Conservation (phyloP, 2,797 vertebrate genomes). For the Lepilemur septentrionalis region DNA sequence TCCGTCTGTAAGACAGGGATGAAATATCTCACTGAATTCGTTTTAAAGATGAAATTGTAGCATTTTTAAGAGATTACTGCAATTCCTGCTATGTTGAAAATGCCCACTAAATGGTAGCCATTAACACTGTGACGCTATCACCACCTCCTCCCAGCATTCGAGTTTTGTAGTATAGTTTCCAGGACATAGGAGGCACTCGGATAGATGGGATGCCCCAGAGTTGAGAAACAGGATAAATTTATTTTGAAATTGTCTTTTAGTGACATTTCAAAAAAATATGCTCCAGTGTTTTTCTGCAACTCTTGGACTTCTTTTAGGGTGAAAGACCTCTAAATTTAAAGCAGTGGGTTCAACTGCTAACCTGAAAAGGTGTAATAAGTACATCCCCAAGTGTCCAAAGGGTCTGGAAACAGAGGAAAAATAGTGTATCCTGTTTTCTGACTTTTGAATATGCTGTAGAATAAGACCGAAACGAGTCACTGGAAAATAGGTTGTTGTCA, state of each 20-base stretch:
- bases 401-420: neutral
- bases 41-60: neutral
- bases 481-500: neutral
- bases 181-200: neutral
- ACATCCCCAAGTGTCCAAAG: neutral
- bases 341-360: neutral
- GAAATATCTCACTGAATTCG: neutral
- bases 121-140: neutral
- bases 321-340: neutral
- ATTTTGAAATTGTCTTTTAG: neutral
- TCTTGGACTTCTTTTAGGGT: neutral
- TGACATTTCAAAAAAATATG: neutral
- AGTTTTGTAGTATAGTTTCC: no score
- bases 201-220: neutral
- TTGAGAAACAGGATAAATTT: neutral
- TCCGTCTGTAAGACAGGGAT: neutral
- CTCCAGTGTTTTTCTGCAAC: neutral
- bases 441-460: neutral
- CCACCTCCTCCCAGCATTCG: neutral
- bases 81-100: neutral
- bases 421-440: neutral
- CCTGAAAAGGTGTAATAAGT: neutral
- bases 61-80: neutral
- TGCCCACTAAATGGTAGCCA: neutral
- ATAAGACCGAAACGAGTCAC: neutral